These are phyloP conservation scores for human (Homo sapiens) DNA, from an alignment of 2,113 vertebrate species.

Conservation along the genomic window DNA sequence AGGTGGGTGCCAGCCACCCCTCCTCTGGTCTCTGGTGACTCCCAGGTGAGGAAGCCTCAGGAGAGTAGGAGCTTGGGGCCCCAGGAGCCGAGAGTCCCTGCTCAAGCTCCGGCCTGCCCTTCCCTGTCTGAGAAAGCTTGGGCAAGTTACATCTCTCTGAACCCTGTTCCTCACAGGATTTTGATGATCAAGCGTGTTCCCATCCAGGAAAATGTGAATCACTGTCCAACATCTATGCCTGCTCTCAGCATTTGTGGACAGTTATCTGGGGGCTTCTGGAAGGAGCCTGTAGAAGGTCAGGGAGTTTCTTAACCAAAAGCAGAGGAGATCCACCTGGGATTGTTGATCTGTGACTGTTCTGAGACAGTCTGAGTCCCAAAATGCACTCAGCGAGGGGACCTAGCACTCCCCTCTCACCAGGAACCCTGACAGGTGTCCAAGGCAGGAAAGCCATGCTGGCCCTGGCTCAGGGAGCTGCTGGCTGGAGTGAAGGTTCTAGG, in stretches of 20 bases:
- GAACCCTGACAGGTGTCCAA: neutral
- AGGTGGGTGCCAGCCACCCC: conserved; percentile 78
- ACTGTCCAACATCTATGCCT: neutral
- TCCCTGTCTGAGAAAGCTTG: neutral
- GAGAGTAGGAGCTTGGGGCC: too few species aligned
- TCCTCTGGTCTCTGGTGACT: neutral
- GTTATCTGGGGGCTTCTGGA: neutral
- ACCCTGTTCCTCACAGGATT: neutral
- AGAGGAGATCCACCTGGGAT: neutral
- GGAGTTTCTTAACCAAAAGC: neutral
- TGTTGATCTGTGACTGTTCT: neutral
- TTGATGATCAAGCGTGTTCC: neutral
- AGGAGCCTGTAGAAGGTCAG: neutral
- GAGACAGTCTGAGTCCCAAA: neutral
- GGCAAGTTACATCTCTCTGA: neutral
- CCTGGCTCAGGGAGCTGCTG: neutral
- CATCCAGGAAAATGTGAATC: neutral
- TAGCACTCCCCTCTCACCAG: neutral
- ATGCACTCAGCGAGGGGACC: neutral
- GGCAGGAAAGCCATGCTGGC: neutral
- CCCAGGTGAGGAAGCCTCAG: neutral
- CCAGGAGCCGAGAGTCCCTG: too few species aligned
- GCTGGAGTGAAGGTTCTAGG: neutral
- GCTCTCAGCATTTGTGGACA: neutral
- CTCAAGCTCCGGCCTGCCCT: neutral